phyloP scores from a whole-genome alignment of 1,140 invertebrate genomes.

The Sweltsa coloradensis region DNA sequence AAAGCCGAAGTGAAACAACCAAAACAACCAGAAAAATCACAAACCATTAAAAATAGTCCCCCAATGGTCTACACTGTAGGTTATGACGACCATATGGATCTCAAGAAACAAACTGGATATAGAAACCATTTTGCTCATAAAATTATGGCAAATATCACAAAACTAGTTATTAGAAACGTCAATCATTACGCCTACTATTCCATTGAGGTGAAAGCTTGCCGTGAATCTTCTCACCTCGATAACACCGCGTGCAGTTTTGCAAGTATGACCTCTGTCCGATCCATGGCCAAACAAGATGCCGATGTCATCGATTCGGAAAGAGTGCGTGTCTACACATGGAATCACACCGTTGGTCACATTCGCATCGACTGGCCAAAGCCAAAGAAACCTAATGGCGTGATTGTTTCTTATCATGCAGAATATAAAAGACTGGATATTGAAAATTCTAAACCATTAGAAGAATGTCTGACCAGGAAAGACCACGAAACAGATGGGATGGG shows the following conservation, averaged over 20 bases:
- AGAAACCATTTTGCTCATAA: constrained; percentile 21
- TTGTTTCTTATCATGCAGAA: constrained; percentile 45
- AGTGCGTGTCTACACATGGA: constrained; percentile 14
- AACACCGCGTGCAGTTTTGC: constrained; percentile 8
- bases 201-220: constrained; percentile 37
- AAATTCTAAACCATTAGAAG: constrained; percentile 14
- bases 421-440: constrained; percentile 30
- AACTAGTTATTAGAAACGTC: constrained; percentile 25
- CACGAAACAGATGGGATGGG: constrained; percentile 24
- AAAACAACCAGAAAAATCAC: no score
- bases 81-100: no score
- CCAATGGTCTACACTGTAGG: no score
- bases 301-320: constrained; percentile 26
- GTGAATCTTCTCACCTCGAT: constrained; percentile 14
- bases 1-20: no score
- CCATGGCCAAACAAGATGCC: constrained; percentile 21
- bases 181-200: constrained; percentile 35
- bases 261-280: constrained; percentile 23
- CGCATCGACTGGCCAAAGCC: constrained; percentile 45
- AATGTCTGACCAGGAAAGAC: constrained; percentile 31
- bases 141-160: constrained; percentile 20
- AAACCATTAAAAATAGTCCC: no score
- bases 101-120: no score
- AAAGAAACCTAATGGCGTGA: constrained; percentile 43
- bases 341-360: constrained; percentile 16